Conservation (phyloP, 2,113 vertebrate genomes). For the Colossoma macropomum region DNA sequence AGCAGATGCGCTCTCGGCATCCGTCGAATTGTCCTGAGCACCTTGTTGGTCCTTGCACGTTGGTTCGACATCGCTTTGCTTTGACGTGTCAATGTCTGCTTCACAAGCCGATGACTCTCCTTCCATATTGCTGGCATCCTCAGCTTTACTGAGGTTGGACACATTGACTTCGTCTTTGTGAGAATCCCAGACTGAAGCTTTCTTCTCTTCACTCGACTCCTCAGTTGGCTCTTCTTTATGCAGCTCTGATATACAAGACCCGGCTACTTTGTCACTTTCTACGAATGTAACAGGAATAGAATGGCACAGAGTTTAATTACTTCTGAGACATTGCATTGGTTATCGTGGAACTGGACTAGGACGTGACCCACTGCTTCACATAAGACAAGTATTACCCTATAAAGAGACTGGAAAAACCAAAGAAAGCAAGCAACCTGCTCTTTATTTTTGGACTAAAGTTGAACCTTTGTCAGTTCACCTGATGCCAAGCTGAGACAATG, state of each 20-base stretch:
- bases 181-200: constrained; percentile 79
- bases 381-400: constrained; percentile 70
- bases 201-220: constrained; percentile 86
- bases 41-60: constrained; percentile 81
- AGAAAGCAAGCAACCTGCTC: constrained; percentile 66
- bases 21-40: constrained; percentile 82
- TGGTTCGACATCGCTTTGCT: constrained; percentile 79
- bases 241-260: constrained; percentile 98
- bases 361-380: constrained; percentile 85
- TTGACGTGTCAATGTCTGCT: constrained; percentile 77
- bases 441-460: constrained; percentile 58
- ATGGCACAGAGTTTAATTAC: constrained; percentile 99
- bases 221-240: constrained; percentile 91
- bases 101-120: constrained; percentile 77
- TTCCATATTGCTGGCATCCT: constrained; percentile 85
- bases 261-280: constrained; percentile 99
- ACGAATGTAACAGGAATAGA: constrained; percentile 99
- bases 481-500: constrained; percentile 70
- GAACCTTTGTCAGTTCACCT: constrained; percentile 72
- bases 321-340: constrained; percentile 98
- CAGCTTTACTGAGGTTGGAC: constrained; percentile 76
- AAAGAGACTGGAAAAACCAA: constrained; percentile 82
- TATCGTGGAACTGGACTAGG: constrained; percentile 94
- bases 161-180: constrained; percentile 86
- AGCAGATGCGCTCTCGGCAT: constrained; percentile 83